Evolutionary conservation across 2,797 vertebrate genomes (phyloP).

Genomic region (Catharus ustulatus): DNA sequence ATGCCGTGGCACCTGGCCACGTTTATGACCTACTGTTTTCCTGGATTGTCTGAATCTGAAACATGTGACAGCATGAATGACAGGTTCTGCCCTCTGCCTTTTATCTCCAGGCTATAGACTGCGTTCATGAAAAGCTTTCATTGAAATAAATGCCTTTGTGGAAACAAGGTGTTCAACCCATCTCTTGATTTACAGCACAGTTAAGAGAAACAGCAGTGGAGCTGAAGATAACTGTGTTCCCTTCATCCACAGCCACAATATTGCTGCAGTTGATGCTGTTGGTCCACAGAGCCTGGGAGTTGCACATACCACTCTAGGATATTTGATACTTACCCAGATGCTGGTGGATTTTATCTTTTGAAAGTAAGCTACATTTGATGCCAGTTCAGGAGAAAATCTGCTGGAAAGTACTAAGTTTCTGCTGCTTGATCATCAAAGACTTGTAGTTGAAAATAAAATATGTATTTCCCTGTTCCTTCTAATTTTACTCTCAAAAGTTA

Average conservation of each 20-base stretch:
- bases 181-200: not conserved
- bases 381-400: not conserved
- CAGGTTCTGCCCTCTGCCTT: not conserved
- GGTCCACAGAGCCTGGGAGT: not conserved
- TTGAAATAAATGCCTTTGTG: not conserved
- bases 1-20: not conserved
- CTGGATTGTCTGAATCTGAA: constrained; percentile 30
- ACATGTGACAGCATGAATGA: not conserved
- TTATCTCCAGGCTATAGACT: not conserved
- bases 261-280: not conserved
- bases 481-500: not conserved
- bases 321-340: not conserved
- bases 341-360: not conserved
- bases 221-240: not conserved
- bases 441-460: not conserved
- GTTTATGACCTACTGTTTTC: constrained; percentile 8
- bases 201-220: not conserved
- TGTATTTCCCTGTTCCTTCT: not conserved
- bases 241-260: not conserved
- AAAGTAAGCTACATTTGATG: not conserved
- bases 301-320: not conserved
- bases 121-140: not conserved
- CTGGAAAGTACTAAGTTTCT: not conserved
- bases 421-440: not conserved
- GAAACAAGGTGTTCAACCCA: not conserved